Base-by-base conservation (phyloP, 2,888 invertebrate species). In the Pyrgus malvae region DNA sequence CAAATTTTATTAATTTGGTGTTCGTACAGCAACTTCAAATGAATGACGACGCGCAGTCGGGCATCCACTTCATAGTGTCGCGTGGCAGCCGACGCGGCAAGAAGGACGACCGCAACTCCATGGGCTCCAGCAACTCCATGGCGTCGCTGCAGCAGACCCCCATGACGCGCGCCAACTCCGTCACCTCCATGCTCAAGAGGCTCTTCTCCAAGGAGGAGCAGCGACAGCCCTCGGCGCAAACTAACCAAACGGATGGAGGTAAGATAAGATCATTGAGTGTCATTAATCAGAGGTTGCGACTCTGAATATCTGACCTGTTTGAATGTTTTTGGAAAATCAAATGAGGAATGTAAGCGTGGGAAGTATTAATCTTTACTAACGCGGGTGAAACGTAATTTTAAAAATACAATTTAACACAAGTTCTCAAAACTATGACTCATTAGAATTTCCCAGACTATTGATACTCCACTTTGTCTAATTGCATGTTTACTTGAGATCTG, bases 191-290 rank as follows among this genome's bases (percentile, higher is more conserved):
- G 69, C 79, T 96, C 5, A 95, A 95, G 72, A 91, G 95, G 60
- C 86, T 96, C 48, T 94, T 96, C 69, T 95, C 94, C 42, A 93
- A 94, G 58, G 96, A 96, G 59, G 95, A 95, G 38, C 83, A 81
- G 53, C 90, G 90, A 27, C 70, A 73, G 31, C 57, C 62, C 0
- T 57, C 65, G 0, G 70, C 71, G 4, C 61, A 70, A 1, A 61
- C 63, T 41, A 72, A 79, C 14, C 91, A 91, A 67, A 90, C 91
- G 0, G 92, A 92, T 54, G 91, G 88, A 59, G 83, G 88, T 82
- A 69, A 76, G 27, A 4, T 23, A 23, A 23, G 6, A 23, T 6
- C 12, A 2, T 12, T 27, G 4, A 7, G 27, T 9, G 4, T 27
- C 8, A 27, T 21, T 21, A 21, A 21, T n/a, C n/a, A n/a, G n/a